phyloP scores from a whole-genome alignment of 2,888 invertebrate genomes.

The Scelioninae gen. 1 region DNA sequence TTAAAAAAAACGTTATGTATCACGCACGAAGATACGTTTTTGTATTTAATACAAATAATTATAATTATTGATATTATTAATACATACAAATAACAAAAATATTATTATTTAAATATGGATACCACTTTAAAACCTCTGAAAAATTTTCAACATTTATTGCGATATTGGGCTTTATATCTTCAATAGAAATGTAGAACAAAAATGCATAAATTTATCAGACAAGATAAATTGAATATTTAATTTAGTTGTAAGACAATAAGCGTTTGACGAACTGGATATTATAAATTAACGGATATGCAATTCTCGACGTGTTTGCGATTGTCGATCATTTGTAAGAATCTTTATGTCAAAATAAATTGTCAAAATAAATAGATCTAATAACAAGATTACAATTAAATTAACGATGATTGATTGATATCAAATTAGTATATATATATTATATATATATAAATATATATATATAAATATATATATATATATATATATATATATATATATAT shows the following conservation, averaged over 20 bases:
- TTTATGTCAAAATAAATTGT: not conserved
- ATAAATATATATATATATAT: conserved; percentile 19
- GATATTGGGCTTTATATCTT: not conserved
- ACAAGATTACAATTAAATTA: conserved; percentile 44
- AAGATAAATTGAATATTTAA: conserved; percentile 30
- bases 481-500: too few species aligned
- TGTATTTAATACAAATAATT: too few species aligned
- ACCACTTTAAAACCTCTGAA: not conserved
- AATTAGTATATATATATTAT: conserved; percentile 26
- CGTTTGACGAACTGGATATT: conserved; percentile 6
- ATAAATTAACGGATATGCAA: conserved; percentile 39
- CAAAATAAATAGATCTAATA: conserved; percentile 35
- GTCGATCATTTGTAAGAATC: not conserved
- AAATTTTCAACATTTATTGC: not conserved
- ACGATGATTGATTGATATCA: conserved; percentile 43
- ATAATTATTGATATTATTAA: too few species aligned
- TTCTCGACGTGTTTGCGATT: not conserved
- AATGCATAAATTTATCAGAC: conserved; percentile 29
- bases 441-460: conserved; percentile 6
- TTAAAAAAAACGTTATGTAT: too few species aligned
- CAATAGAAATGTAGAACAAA: conserved; percentile 12
- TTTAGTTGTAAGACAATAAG: conserved; percentile 13
- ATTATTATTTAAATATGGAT: not conserved
- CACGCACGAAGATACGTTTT: too few species aligned
- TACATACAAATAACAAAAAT: too few species aligned